Conservation (phyloP, 2,888 invertebrate genomes). For the Phalera bucephala region DNA sequence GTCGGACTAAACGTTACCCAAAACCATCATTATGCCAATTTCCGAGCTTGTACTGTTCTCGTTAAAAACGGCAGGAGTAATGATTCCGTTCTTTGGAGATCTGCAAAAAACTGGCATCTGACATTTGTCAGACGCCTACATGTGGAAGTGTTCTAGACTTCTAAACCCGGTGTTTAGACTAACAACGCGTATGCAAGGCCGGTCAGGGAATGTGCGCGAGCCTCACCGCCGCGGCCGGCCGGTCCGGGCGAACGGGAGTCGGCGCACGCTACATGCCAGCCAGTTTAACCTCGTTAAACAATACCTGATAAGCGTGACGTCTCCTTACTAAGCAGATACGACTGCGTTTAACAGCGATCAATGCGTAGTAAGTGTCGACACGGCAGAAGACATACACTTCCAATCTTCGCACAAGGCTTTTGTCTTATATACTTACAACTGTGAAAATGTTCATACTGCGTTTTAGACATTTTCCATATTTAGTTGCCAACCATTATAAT, state of each 20-base stretch:
- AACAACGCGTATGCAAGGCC: slow-evolving; percentile 43
- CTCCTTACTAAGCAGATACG: slow-evolving; percentile 43
- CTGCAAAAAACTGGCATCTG: slow-evolving; percentile 41
- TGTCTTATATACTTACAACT: slow-evolving; percentile 5
- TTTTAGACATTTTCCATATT: slow-evolving; percentile 11
- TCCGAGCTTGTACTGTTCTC: too few relatives aligned
- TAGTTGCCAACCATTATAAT: neutral
- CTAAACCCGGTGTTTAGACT: slow-evolving; percentile 46
- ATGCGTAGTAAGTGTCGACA: slow-evolving; percentile 56
- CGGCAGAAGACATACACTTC: slow-evolving; percentile 39
- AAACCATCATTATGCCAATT: too few relatives aligned
- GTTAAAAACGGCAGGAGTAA: too few relatives aligned
- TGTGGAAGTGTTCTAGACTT: slow-evolving; percentile 45
- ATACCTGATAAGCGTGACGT: slow-evolving; percentile 38
- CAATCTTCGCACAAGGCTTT: slow-evolving; percentile 4
- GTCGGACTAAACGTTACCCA: too few relatives aligned
- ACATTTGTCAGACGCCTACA: slow-evolving; percentile 29
- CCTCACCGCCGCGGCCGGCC: slow-evolving; percentile 48
- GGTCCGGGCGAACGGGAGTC: slow-evolving; percentile 44
- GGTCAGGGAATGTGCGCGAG: slow-evolving; percentile 46
- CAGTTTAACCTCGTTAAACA: slow-evolving; percentile 40
- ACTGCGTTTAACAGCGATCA: slow-evolving; percentile 46
- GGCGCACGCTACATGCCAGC: slow-evolving; percentile 46
- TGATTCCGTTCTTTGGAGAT: neutral
- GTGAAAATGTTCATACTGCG: slow-evolving; percentile 20